Evolutionary conservation across 2,888 invertebrate genomes (phyloP).

Genomic region (Chrysomela aeneicollis): DNA sequence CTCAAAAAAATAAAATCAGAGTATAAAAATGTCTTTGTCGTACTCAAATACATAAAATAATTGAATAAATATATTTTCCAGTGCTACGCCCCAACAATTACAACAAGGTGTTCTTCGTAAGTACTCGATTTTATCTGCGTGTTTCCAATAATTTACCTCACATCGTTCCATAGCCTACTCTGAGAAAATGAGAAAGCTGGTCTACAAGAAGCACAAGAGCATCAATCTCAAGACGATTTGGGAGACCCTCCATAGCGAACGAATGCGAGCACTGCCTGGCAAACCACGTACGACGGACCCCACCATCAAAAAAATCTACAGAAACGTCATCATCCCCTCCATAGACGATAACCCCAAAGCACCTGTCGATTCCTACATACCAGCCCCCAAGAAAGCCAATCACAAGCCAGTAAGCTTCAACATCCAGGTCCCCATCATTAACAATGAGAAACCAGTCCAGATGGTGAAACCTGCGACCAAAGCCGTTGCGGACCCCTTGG

Average conservation of each 20-base stretch:
- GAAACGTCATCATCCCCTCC: neutral
- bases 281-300: neutral
- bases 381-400: neutral
- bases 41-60: too few species aligned
- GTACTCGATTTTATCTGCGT: neutral
- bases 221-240: slow-evolving; percentile 23
- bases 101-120: slow-evolving; percentile 2
- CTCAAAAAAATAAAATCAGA: too few species aligned
- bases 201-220: slow-evolving; percentile 1
- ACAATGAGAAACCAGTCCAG: neutral
- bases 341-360: neutral
- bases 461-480: neutral
- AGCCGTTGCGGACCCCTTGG: neutral
- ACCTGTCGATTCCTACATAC: neutral
- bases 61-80: neutral
- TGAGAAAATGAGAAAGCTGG: slow-evolving; percentile 10
- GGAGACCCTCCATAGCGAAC: slow-evolving; percentile 19
- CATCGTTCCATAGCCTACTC: slow-evolving; percentile 19
- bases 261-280: neutral
- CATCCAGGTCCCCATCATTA: neutral
- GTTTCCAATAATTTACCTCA: neutral
- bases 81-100: slow-evolving; percentile 2
- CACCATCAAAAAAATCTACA: neutral
- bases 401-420: neutral
- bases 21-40: too few species aligned